Percentiles rank a stretch among this genome's conserved stretches.
Evolutionary conservation across 30 jellyfish, hydroid and myxozoan genomes (phyloP).

Genomic region (Catostylus mosaicus): DNA sequence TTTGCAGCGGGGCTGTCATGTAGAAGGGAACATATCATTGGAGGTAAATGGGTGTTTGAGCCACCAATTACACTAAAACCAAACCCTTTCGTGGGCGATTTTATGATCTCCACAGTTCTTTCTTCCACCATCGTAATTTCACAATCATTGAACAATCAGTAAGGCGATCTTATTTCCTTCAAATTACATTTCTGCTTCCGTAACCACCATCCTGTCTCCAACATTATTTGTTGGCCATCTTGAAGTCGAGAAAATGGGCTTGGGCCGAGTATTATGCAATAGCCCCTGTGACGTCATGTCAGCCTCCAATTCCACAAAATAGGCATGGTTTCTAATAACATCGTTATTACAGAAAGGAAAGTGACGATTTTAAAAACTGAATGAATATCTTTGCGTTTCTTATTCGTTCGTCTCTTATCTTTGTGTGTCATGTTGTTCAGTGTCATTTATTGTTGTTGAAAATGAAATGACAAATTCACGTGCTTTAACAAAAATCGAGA

Average conservation of each 20-base stretch:
- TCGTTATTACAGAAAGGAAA: too few species aligned
- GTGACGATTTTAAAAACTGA: too few species aligned
- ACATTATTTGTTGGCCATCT: neutral
- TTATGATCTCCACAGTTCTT: conserved; percentile 66
- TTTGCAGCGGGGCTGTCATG: conserved; percentile 86
- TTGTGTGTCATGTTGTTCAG: too few species aligned
- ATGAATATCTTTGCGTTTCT: too few species aligned
- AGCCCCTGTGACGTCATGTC: conserved; percentile 23
- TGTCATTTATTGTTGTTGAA: too few species aligned
- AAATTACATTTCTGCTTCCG: neutral
- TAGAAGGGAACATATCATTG: conserved; percentile 87
- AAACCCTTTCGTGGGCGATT: conserved; percentile 90
- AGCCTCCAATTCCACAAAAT: too few species aligned
- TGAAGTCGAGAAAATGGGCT: neutral
- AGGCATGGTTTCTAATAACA: too few species aligned
- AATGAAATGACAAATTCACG: too few species aligned
- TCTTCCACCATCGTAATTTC: conserved; percentile 22
- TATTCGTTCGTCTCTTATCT: too few species aligned
- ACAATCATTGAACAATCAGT: neutral
- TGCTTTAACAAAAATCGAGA: too few species aligned
- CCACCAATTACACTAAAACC: conserved; percentile 99
- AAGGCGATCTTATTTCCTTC: neutral
- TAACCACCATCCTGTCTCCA: neutral
- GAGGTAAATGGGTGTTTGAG: conserved; percentile 93
- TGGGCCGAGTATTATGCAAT: conserved; percentile 43